Base-by-base conservation (phyloP, 1,140 invertebrate genomes). In the Drosophila albomicans region DNA sequence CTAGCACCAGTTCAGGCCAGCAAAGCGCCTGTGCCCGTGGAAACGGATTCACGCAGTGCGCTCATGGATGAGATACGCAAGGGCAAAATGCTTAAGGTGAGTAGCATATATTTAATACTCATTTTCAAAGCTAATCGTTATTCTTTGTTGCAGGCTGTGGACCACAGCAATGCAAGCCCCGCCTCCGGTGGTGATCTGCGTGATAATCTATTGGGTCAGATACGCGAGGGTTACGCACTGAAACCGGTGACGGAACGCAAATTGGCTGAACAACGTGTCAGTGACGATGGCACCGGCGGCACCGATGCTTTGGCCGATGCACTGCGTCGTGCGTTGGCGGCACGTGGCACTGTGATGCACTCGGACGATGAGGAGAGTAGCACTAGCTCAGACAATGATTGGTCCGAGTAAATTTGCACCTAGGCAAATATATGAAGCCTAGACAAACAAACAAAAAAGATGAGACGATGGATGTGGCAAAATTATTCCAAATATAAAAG, bases 41-140 rank as follows among this genome's bases (percentile, higher is more conserved):
- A 75, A 46, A 54, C 79, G 1, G 96, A 96, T 92, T 81, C 94
- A 3, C 93, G 95, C 8, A 94, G 94, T 52, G 95, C 95, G 41
- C 94, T 98, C 3, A 95, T 98, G 95, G 95, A 96, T 61, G 95
- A 95, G 64, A 98, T 98, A 79, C 93, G 96, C 77, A 95, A 93
- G 82, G 96, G 96, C 30, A 94, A 93, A 30, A 91, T 88, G 8
- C 91, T 96, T 1, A 95, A 94, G 93, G 95, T 95, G 79, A 88
- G 63, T 8, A 15, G 35, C 5, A 8, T 10, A 25, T 0, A 1
- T 5, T 10, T 1, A 11, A 56, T 43, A 3, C 11, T 0, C 8
- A 6, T 5, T 13, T 46, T 5, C n/a, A 46, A 5, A 49, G 38
- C 38, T 65, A 35, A 30, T 20, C 45, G 15, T 28, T 0, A 4